Base-by-base conservation (phyloP, 2,888 invertebrate species). In the Uloborus plumipes region DNA sequence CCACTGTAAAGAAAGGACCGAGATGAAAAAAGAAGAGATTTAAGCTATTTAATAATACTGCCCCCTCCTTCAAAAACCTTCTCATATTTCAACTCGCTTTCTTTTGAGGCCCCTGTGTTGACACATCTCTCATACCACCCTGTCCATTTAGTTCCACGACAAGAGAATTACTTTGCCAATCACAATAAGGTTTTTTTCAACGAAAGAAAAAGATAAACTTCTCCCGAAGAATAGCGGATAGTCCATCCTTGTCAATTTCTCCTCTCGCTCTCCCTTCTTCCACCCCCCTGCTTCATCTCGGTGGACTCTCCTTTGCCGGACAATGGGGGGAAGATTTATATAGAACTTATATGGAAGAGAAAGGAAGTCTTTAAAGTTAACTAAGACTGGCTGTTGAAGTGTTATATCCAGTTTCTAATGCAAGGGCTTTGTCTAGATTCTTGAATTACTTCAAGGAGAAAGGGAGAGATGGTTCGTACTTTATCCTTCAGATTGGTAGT, bases 391-490 rank as follows among this genome's bases (percentile, higher is more conserved):
- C 58, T 49, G 80, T 72, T 79, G 79, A 79, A 80, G 80, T 80
- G 80, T 80, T 80, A 80, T 74, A 80, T 80, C 80, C 80, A 80
- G 80, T 80, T 80, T 80, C 80, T 80, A 80, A 80, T 80, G 80
- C 74, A 79, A 73, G 79, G 67, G 79, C 79, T 79, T 79, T 79
- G 80, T 80, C 80, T 70, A 69, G 74, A 69, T 74, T 74, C 80
- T 80, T 74, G 80, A 80, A 74, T 80, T 80, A 74, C 80, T 80
- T 80, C 64, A 58, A 80, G 80, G 74, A 70, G 20, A 15, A 20
- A 11, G 55, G 49, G 20, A 53, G 22, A 66, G 67, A 58, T 49
- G 65, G 64, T 20, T 15, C 20, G 26, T 22, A 64, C 26, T 73
- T 73, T 70, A 74, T 74, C 62, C 69, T 55, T 39, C 55, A 53